Evolutionary conservation across 2,113 vertebrate genomes (phyloP).

Genomic region (Hippocampus zosterae): DNA sequence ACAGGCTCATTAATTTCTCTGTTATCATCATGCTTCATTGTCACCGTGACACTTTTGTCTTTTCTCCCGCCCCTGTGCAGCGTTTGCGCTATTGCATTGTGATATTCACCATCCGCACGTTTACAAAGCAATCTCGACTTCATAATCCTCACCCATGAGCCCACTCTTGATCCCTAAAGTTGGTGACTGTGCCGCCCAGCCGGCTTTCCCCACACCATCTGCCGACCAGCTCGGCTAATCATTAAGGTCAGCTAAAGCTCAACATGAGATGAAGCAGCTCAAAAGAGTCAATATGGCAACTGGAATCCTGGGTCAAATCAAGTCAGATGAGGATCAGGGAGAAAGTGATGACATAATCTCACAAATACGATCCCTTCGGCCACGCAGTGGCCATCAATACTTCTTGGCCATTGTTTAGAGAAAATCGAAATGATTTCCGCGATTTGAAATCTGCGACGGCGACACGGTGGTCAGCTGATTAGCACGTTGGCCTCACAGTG

Average conservation of each 20-base stretch:
- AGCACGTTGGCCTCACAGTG: too few relatives aligned
- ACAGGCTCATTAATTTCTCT: conserved; percentile 33
- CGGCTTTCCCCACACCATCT: conserved; percentile 43
- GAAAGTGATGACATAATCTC: conserved; percentile 4
- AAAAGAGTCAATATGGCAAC: conserved; percentile 25
- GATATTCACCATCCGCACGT: conserved; percentile 28
- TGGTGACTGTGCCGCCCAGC: conserved; percentile 45
- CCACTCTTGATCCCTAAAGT: conserved; percentile 41
- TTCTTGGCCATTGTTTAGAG: not conserved
- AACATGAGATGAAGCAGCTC: conserved; percentile 43
- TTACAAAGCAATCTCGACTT: conserved; percentile 29
- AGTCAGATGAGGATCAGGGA: conserved; percentile 9
- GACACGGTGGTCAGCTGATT: too few relatives aligned
- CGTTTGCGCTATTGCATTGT: conserved; percentile 23
- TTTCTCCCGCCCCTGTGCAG: conserved; percentile 19
- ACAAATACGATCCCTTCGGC: not conserved
- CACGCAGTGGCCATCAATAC: not conserved
- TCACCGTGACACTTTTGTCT: conserved; percentile 24
- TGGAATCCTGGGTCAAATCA: conserved; percentile 29
- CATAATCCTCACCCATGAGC: conserved; percentile 40
- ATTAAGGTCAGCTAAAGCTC: conserved; percentile 55
- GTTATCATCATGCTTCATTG: conserved; percentile 29
- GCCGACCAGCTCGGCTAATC: conserved; percentile 50
- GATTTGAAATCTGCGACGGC: too few relatives aligned
- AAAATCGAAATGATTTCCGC: not conserved